Percentiles rank a stretch among this genome's conserved stretches.
These are phyloP conservation scores for Poeciliopsis turrubarensis DNA, from an alignment of 2,113 vertebrate species.

Conservation along the genomic window DNA sequence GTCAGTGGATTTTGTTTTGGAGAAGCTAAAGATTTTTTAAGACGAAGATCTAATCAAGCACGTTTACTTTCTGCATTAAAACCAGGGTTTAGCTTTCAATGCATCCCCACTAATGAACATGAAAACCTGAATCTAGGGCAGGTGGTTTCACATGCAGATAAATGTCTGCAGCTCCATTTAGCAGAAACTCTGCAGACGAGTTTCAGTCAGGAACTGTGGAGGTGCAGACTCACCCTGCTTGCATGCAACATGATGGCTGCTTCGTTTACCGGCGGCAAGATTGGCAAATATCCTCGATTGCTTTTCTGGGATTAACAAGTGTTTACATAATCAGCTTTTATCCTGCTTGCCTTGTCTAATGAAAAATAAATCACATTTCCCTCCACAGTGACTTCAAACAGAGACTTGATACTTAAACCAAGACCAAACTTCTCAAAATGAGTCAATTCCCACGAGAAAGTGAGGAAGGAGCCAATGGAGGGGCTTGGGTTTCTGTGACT, in stretches of 20 bases:
- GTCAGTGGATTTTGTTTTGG: no score
- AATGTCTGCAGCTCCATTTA: neutral
- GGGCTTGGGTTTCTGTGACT: slow-evolving; percentile 36
- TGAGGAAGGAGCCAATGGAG: slow-evolving; percentile 44
- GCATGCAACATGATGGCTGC: neutral
- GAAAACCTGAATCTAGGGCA: no score
- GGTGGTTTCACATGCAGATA: neutral
- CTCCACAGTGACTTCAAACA: neutral
- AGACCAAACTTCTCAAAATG: slow-evolving; percentile 8
- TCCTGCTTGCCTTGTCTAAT: neutral
- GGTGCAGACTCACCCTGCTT: neutral
- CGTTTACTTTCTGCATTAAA: neutral
- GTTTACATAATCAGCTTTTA: no score
- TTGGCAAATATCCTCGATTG: neutral
- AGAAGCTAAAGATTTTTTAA: no score
- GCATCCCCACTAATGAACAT: no score
- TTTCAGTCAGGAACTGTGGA: neutral
- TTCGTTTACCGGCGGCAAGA: neutral
- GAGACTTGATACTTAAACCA: neutral
- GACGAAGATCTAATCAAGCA: no score
- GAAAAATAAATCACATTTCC: neutral
- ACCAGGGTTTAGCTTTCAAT: neutral
- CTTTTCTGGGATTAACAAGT: neutral
- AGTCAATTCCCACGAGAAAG: slow-evolving; percentile 9
- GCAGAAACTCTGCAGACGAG: neutral